phyloP scores from a whole-genome alignment of 2,888 invertebrate species.

The Luffia ferchaultella region DNA sequence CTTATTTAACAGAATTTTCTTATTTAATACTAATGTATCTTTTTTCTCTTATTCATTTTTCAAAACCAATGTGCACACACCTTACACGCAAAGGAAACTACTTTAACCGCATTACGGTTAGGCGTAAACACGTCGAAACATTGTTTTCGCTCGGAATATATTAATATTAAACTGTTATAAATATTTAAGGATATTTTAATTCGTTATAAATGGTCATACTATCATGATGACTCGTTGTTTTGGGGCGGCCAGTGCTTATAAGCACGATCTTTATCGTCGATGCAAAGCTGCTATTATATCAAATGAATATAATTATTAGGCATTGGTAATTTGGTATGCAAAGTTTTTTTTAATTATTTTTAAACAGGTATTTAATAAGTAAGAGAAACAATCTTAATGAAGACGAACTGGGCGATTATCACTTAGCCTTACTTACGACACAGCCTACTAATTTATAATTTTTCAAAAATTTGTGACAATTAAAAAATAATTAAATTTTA shows the following conservation, averaged over 20 bases:
- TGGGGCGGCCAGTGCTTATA: not conserved
- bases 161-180: constrained; percentile 35
- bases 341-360: no score
- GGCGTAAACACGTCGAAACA: constrained; percentile 25
- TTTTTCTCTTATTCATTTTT: not conserved
- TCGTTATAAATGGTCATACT: not conserved
- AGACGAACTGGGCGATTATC: no score
- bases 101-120: constrained; percentile 1
- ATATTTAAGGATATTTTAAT: constrained; percentile 23
- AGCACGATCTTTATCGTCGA: not conserved
- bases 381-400: no score
- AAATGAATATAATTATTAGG: no score
- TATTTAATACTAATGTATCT: not conserved
- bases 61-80: not conserved
- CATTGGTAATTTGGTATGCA: no score
- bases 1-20: no score
- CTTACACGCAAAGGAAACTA: not conserved
- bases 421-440: no score
- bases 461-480: no score
- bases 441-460: no score
- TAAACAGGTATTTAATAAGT: no score
- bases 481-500: no score
- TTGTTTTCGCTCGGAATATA: constrained; percentile 52
- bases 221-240: not conserved
- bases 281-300: no score